These are phyloP conservation scores for Anhinga rufa DNA, from an alignment of 2,113 vertebrate genomes.

Conservation along the genomic window DNA sequence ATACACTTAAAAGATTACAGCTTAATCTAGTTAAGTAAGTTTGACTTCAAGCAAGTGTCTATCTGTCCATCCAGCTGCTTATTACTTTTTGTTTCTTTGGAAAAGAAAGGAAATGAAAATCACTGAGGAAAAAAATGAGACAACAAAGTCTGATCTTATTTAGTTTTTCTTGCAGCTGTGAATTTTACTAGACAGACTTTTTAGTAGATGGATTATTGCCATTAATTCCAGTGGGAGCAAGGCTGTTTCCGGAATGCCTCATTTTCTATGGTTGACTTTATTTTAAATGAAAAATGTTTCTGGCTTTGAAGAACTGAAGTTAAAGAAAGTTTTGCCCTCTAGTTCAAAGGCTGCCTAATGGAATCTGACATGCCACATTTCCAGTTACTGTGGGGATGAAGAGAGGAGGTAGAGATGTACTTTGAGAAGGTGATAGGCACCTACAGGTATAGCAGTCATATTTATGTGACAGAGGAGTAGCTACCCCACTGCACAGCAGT, in stretches of 20 bases:
- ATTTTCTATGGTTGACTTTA: conserved; percentile 9
- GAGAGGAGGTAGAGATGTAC: neutral
- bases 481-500: neutral
- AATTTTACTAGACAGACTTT: conserved; percentile 19
- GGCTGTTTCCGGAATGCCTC: neutral
- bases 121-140: neutral
- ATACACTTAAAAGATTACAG: conserved; percentile 76
- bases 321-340: neutral
- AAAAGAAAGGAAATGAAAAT: conserved; percentile 59
- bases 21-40: conserved; percentile 73
- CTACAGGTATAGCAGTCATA: neutral
- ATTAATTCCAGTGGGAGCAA: neutral
- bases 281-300: neutral
- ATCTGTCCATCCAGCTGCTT: conserved; percentile 55
- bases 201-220: neutral
- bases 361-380: neutral
- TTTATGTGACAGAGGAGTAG: neutral
- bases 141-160: neutral
- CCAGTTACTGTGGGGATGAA: neutral
- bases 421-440: neutral
- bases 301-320: neutral
- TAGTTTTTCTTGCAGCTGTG: conserved; percentile 35
- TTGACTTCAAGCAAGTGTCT: conserved; percentile 70
- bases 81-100: conserved; percentile 49
- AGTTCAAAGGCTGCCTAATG: neutral